Percentiles rank a stretch among this genome's conserved stretches.
Evolutionary conservation across 2,113 vertebrate species (phyloP).

Genomic region (Lophius piscatorius): DNA sequence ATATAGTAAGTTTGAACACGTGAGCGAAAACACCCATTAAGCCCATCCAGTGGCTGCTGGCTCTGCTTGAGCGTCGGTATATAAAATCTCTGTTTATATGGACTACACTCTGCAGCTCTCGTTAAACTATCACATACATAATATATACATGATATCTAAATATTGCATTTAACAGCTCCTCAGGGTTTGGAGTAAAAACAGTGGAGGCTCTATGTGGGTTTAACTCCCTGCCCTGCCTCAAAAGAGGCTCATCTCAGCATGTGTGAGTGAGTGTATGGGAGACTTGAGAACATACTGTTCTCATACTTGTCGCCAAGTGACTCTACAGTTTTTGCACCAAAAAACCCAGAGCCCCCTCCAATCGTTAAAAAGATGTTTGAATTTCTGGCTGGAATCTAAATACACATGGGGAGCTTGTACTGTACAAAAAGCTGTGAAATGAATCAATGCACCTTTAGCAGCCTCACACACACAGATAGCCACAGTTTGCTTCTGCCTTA

Average conservation of each 20-base stretch:
- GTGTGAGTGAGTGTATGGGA: constrained; percentile 4
- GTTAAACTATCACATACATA: constrained; percentile 62
- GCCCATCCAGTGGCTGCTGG: too few species aligned
- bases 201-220: constrained; percentile 36
- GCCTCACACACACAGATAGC: constrained; percentile 16
- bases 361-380: constrained; percentile 52
- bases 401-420: constrained; percentile 15
- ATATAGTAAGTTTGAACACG: constrained; percentile 1
- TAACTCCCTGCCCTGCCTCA: background rate
- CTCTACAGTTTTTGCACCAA: constrained; percentile 17
- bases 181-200: constrained; percentile 37
- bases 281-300: constrained; percentile 56
- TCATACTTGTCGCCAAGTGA: constrained; percentile 18
- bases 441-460: constrained; percentile 4
- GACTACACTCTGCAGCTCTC: constrained; percentile 26
- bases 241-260: constrained; percentile 37
- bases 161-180: constrained; percentile 36
- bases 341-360: constrained; percentile 17
- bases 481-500: constrained; percentile 71
- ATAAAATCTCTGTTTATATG: constrained; percentile 31
- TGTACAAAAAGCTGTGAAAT: constrained; percentile 34
- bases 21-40: constrained; percentile 13
- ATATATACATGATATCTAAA: constrained; percentile 42
- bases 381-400: constrained; percentile 16
- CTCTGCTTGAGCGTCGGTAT: background rate